These are phyloP conservation scores for Sycophila sp. DNA, from an alignment of 1,140 invertebrate genomes.

Conservation along the genomic window DNA sequence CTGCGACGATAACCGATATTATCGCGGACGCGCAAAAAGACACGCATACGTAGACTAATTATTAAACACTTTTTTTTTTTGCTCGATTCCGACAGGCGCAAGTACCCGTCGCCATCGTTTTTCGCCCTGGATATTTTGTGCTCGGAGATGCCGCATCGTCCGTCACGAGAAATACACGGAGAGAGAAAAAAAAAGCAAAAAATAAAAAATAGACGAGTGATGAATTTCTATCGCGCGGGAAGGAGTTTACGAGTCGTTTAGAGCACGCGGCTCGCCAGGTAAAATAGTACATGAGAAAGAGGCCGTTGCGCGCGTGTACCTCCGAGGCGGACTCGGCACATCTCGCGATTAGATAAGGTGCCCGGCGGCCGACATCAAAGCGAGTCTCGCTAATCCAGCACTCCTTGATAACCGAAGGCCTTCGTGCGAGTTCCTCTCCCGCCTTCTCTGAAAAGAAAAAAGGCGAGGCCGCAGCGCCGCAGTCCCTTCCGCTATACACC, in stretches of 20 bases:
- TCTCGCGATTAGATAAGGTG: slow-evolving; percentile 60
- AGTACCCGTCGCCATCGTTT: neutral
- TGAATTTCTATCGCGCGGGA: no score
- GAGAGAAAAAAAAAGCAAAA: no score
- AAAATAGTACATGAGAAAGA: slow-evolving; percentile 37
- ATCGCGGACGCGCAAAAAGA: slow-evolving; percentile 13
- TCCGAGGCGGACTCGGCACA: no score
- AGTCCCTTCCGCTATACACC: no score
- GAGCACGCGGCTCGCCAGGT: neutral
- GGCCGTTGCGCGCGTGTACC: no score
- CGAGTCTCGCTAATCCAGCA: slow-evolving; percentile 55
- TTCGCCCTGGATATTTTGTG: neutral
- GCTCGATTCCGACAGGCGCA: neutral
- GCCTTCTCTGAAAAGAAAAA: no score
- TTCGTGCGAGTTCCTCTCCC: slow-evolving; percentile 45
- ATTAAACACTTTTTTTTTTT: no score
- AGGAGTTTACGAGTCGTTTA: no score
- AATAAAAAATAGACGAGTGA: no score
- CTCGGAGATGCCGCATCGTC: no score
- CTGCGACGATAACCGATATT: slow-evolving; percentile 10
- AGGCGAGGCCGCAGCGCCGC: no score
- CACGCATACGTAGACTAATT: neutral
- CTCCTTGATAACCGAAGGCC: slow-evolving; percentile 56
- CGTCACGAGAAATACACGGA: no score
- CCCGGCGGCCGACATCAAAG: slow-evolving; percentile 57